phyloP scores from a whole-genome alignment of 2,888 invertebrate genomes.

The Xestia c-nigrum region DNA sequence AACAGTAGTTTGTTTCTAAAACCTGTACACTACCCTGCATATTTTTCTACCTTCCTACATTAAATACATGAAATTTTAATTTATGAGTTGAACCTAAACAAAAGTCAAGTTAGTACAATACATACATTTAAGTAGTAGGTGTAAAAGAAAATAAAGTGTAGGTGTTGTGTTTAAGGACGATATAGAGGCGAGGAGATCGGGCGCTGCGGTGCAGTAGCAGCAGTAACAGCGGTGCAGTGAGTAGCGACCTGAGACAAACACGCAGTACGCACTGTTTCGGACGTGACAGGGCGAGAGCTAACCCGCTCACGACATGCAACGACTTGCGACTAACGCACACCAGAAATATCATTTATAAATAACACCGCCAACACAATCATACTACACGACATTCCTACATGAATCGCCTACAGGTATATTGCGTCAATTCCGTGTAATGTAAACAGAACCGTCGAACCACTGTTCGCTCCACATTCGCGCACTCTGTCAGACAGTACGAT shows the following conservation, averaged over 20 bases:
- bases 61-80: not conserved
- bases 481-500: not conserved
- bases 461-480: not conserved
- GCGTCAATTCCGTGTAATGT: conserved; percentile 23
- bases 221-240: conserved; percentile 36
- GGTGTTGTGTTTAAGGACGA: not conserved
- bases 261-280: conserved; percentile 14
- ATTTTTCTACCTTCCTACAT: not conserved
- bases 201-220: conserved; percentile 3
- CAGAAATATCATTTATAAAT: conserved; percentile 67
- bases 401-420: conserved; percentile 40
- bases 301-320: conserved; percentile 35
- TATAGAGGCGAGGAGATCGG: not conserved
- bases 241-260: conserved; percentile 10
- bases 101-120: conserved; percentile 24
- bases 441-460: conserved; percentile 37
- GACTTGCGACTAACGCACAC: conserved; percentile 41
- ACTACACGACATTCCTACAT: conserved; percentile 42
- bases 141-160: conserved; percentile 6
- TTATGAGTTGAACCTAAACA: not conserved
- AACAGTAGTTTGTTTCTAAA: not conserved
- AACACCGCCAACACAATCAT: conserved; percentile 55
- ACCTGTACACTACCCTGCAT: not conserved
- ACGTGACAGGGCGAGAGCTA: not conserved
- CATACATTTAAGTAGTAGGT: conserved; percentile 44